Evolutionary conservation across 2,888 invertebrate genomes (phyloP).

Genomic region (Pasiphila rectangulata): DNA sequence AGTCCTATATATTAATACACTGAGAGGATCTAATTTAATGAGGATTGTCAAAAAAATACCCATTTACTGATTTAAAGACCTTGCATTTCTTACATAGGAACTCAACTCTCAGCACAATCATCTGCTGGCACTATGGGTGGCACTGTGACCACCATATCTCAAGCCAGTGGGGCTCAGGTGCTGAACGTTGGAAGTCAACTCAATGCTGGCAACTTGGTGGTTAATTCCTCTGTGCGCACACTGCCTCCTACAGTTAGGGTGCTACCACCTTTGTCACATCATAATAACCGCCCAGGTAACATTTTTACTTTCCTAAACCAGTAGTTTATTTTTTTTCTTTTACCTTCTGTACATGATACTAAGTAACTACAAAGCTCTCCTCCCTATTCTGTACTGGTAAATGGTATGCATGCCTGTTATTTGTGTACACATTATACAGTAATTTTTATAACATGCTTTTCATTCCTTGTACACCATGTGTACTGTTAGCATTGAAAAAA

Average conservation of each 20-base stretch:
- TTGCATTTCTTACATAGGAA: slow-evolving; percentile 33
- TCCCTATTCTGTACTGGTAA: no score
- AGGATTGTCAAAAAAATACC: no score
- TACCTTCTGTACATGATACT: no score
- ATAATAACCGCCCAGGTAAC: slow-evolving; percentile 69
- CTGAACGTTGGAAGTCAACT: slow-evolving; percentile 66
- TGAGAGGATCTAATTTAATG: no score
- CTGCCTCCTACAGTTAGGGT: slow-evolving; percentile 69
- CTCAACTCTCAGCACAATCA: slow-evolving; percentile 61
- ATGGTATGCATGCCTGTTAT: no score
- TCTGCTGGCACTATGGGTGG: slow-evolving; percentile 50
- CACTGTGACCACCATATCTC: slow-evolving; percentile 52
- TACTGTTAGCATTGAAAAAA: no score
- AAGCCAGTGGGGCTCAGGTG: slow-evolving; percentile 58
- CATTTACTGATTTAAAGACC: no score
- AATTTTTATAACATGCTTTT: no score
- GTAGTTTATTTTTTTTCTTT: neutral
- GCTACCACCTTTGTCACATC: slow-evolving; percentile 65
- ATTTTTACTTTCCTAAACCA: neutral
- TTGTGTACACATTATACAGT: no score
- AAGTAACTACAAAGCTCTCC: no score
- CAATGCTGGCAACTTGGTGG: slow-evolving; percentile 59
- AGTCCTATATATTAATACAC: no score
- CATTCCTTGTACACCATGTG: no score
- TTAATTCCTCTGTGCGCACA: slow-evolving; percentile 67